Evolutionary conservation across 2,113 vertebrate genomes (phyloP).

Genomic region (Serilophus lunatus): DNA sequence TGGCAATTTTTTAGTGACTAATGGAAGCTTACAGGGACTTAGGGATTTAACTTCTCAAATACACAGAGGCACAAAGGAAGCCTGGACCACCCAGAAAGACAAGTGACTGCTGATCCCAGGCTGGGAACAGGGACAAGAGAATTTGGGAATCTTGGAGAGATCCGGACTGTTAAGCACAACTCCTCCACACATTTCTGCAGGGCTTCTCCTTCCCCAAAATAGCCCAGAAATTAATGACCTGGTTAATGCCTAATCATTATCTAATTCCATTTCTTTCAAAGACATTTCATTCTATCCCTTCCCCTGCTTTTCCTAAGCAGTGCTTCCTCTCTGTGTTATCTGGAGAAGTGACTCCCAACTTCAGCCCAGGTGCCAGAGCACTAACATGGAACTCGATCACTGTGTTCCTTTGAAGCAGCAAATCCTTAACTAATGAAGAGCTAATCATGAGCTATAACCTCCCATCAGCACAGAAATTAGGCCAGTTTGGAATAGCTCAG

Average conservation of each 20-base stretch:
- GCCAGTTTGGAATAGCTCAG: background rate
- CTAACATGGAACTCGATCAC: rapidly evolving
- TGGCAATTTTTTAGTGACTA: background rate
- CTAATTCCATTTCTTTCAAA: background rate
- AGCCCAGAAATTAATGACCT: slow-evolving; percentile 35
- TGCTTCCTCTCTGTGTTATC: rapidly evolving
- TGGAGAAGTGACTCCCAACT: background rate
- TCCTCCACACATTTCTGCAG: background rate
- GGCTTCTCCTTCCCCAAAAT: background rate
- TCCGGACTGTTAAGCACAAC: background rate
- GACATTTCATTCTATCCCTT: background rate
- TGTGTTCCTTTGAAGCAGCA: background rate
- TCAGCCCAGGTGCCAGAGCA: background rate
- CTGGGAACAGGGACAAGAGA: background rate
- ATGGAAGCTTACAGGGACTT: background rate
- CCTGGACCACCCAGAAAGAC: background rate
- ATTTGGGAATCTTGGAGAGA: background rate
- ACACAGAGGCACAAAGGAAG: background rate
- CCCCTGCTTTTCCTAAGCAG: background rate
- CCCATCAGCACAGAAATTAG: background rate
- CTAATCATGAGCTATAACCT: background rate
- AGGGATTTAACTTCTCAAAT: background rate
- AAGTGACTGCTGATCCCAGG: background rate
- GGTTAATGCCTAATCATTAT: background rate
- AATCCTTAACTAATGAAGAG: background rate